Base-by-base conservation (phyloP, 2,888 invertebrate species). In the Ceratothoa steindachneri region DNA sequence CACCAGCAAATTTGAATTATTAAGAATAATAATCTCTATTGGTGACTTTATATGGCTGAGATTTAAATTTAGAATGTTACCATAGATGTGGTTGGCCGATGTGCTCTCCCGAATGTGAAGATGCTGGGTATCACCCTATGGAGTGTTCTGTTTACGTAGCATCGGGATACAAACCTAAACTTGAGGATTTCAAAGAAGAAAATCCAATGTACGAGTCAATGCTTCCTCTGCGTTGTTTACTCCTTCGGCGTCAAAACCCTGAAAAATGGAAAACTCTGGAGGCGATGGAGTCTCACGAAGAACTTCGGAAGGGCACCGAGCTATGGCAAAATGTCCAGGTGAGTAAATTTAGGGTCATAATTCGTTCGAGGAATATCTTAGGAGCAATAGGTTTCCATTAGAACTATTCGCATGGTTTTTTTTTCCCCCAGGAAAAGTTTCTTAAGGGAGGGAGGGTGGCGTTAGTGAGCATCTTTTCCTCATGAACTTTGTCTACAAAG, bases 271-370 rank as follows among this genome's bases (percentile, higher is more conserved):
- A 74, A 24, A 79, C 79, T 1, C 15, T 79, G 69, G 60, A 52
- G 30, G 74, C 75, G n/a, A 76, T 79, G 79, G 75, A 79, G 70
- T 67, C 73, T 24, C 79, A 79, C 70, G 73, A 79, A 55, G 79
- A 76, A 5, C 74, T 69, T 4, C 71, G 79, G 15, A 60, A 74
- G 28, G 79, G 76, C 22, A 76, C 73, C 7, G 79, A 79, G 52
- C 74, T 79, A 0, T 79, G 79, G 79, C 24, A 74, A 1, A 64
- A 65, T 12, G 79, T 76, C 22, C 71, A 78, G 75, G 78, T 77
- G 24, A 64, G 69, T 19, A 2, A 2, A 2, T 24, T 66, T n/a
- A 0, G n/a, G n/a, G n/a, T n/a, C n/a, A 9, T 19, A 9, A 0
- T 9, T 2, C 12, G 9, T 2, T 60, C 0, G 2, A 15, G 19